Conservation (phyloP, 2,113 vertebrate genomes). For the Channa argus region DNA sequence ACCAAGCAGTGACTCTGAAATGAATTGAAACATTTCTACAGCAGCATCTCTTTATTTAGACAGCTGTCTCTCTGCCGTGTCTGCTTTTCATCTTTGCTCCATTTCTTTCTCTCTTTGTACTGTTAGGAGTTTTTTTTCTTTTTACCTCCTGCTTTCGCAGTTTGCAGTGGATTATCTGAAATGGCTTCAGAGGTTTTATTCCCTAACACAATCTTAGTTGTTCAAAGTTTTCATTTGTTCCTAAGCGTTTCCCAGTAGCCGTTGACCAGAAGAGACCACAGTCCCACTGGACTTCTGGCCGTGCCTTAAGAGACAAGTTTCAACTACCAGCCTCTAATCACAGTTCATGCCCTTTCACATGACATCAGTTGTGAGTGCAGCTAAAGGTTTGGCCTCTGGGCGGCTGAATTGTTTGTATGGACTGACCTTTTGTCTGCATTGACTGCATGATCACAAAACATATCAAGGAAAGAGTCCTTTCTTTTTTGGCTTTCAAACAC, state of each 20-base stretch:
- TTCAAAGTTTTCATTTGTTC: conserved; percentile 43
- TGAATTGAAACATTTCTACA: conserved; percentile 23
- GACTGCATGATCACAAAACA: conserved; percentile 51
- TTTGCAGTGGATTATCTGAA: not conserved
- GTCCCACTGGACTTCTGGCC: conserved; percentile 41
- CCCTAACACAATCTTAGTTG: not conserved
- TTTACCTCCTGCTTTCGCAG: conserved; percentile 1
- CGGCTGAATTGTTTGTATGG: conserved; percentile 38
- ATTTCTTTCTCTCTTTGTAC: conserved; percentile 6
- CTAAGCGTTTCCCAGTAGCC: not conserved
- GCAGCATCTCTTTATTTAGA: conserved; percentile 12
- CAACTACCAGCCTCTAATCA: conserved; percentile 57
- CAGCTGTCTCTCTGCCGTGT: conserved; percentile 10
- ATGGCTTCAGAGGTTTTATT: conserved; percentile 9
- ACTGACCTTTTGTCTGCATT: conserved; percentile 63
- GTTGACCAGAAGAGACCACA: conserved; percentile 51
- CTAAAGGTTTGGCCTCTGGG: conserved; percentile 59
- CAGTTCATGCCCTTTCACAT: conserved; percentile 73
- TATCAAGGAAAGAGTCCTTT: conserved; percentile 11
- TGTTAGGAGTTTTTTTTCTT: not conserved
- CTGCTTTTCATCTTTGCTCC: not conserved
- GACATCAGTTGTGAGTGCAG: conserved; percentile 60
- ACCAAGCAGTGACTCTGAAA: conserved; percentile 32
- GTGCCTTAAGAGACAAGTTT: conserved; percentile 63
- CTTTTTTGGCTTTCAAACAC: not conserved